A percentile compares a stretch with the other conserved stretches of the same genome.
phyloP scores from a whole-genome alignment of 1,140 invertebrate genomes.

The Drosophila nannoptera region DNA sequence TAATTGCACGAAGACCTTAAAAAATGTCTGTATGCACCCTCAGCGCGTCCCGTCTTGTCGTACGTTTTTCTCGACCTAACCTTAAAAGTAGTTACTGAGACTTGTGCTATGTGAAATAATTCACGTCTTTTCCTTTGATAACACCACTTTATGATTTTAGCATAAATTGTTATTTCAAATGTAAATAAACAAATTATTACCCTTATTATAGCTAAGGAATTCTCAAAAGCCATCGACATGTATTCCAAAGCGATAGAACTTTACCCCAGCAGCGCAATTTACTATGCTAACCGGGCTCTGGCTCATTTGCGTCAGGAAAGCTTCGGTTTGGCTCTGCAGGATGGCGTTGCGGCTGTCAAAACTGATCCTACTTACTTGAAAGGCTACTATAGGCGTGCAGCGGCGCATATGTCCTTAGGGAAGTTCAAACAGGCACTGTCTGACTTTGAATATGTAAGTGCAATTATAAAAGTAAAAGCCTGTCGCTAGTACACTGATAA shows the following conservation, averaged over 20 bases:
- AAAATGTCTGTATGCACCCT: slow-evolving; percentile 1
- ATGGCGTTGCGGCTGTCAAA: slow-evolving; percentile 95
- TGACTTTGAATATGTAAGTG: slow-evolving; percentile 93
- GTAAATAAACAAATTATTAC: background rate
- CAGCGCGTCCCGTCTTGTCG: slow-evolving; percentile 12
- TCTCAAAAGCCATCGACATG: slow-evolving; percentile 91
- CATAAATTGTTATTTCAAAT: background rate
- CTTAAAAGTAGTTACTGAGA: slow-evolving; percentile 45
- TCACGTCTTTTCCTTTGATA: slow-evolving; percentile 22
- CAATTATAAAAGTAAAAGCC: slow-evolving; percentile 79
- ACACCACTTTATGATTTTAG: background rate
- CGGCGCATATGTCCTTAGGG: slow-evolving; percentile 97
- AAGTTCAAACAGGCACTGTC: slow-evolving; percentile 97
- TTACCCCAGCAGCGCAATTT: slow-evolving; percentile 90
- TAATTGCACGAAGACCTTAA: background rate
- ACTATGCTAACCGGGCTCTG: slow-evolving; percentile 96
- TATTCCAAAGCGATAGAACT: slow-evolving; percentile 95
- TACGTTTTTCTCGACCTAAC: slow-evolving; percentile 52
- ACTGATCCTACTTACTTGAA: slow-evolving; percentile 95
- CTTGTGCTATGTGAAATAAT: slow-evolving; percentile 52
- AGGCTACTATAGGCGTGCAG: slow-evolving; percentile 96
- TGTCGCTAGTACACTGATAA: slow-evolving; percentile 25
- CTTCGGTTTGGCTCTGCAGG: slow-evolving; percentile 94
- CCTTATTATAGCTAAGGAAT: slow-evolving; percentile 88
- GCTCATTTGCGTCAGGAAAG: slow-evolving; percentile 94